These are phyloP conservation scores for Corapipo altera DNA, from an alignment of 2,113 vertebrate genomes.

Conservation along the genomic window DNA sequence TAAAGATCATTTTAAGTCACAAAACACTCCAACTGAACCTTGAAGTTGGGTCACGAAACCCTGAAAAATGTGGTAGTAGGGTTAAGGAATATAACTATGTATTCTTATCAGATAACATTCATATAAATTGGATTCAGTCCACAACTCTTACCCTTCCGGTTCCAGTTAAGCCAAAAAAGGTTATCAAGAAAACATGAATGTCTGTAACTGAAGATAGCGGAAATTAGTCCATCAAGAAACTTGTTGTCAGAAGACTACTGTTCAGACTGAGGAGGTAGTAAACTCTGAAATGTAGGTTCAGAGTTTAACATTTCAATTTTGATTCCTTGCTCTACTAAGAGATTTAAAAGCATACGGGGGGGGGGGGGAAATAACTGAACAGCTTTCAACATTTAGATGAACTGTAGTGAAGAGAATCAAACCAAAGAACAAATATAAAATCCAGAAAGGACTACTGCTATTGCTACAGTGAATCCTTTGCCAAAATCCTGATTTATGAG, in stretches of 20 bases:
- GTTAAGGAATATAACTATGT: neutral
- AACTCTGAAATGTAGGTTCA: neutral
- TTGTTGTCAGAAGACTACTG: neutral
- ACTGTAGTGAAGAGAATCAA: neutral
- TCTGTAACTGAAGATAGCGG: neutral
- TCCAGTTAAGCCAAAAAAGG: neutral
- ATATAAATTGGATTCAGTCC: neutral
- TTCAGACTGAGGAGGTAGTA: neutral
- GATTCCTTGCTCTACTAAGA: neutral
- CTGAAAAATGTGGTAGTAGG: neutral
- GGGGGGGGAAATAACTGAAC: neutral
- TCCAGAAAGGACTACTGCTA: neutral
- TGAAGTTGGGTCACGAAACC: neutral
- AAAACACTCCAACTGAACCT: neutral
- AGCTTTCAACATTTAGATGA: neutral
- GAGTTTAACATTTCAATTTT: neutral
- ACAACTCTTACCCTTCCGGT: neutral
- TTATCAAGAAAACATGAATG: neutral
- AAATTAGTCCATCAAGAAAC: neutral
- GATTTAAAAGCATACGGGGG: neutral
- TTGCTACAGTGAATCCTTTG: rapidly evolving
- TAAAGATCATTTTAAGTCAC: neutral
- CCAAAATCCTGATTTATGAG: neutral
- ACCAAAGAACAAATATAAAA: neutral
- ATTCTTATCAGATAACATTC: neutral